Percentiles rank a stretch among this genome's conserved stretches.
Conservation (phyloP, 2,797 vertebrate species). For the Chaenodraco wilsoni region DNA sequence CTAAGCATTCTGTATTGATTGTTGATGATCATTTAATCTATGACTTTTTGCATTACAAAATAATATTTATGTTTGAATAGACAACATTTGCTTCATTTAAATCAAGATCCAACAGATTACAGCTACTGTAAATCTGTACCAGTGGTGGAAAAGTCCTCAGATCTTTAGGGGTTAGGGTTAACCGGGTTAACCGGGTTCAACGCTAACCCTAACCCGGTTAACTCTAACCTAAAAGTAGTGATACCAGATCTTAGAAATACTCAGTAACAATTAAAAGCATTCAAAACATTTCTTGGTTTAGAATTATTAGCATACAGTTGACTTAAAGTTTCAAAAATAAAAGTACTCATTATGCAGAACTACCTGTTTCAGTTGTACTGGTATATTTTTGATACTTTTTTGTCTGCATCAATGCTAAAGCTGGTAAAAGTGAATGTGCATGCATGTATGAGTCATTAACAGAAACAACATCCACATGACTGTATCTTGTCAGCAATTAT, state of each 20-base stretch:
- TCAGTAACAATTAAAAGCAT: background rate
- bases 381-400: background rate
- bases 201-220: no score
- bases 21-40: background rate
- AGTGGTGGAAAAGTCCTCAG: background rate
- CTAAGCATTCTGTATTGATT: background rate
- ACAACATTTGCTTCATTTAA: background rate
- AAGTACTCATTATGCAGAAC: background rate
- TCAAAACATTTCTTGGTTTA: background rate
- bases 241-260: background rate
- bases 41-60: background rate
- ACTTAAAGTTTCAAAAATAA: background rate
- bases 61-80: background rate
- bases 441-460: background rate
- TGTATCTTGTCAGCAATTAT: conserved; percentile 36
- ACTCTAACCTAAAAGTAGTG: background rate
- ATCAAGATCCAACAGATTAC: background rate
- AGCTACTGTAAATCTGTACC: background rate
- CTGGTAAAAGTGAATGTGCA: background rate
- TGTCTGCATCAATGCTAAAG: background rate
- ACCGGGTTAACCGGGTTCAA: no score
- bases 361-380: background rate
- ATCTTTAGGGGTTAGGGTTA: background rate
- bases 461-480: conserved; percentile 9
- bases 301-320: background rate